A percentile compares a stretch with the other conserved stretches of the same genome.
Conservation (phyloP, 1,140 invertebrate genomes). For the Caenorhabditis brenneri region DNA sequence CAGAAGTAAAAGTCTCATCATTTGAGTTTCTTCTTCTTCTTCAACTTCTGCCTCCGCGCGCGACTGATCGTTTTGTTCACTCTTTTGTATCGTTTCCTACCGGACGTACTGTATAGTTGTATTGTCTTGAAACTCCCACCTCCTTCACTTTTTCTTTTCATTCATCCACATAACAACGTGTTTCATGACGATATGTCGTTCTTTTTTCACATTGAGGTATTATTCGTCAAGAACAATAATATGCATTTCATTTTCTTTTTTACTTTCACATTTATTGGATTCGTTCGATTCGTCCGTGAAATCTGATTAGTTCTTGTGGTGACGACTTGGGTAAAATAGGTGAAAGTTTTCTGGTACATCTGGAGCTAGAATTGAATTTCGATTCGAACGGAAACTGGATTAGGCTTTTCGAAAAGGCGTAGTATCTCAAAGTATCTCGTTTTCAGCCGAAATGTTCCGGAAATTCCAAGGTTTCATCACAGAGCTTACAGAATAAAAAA, state of each 20-base stretch:
- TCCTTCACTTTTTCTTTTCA: slow-evolving; percentile 13
- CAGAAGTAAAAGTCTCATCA: slow-evolving; percentile 7
- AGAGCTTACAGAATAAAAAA: too few species aligned
- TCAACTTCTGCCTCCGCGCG: background rate
- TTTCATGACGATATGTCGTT: slow-evolving; percentile 43
- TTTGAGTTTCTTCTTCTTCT: background rate
- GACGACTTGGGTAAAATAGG: background rate
- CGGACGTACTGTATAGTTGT: slow-evolving; percentile 40
- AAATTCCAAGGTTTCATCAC: too few species aligned
- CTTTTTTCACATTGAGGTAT: slow-evolving; percentile 3
- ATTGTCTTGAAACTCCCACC: slow-evolving; percentile 34
- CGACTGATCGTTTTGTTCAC: slow-evolving; percentile 40
- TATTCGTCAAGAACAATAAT: slow-evolving; percentile 33
- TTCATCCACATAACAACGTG: slow-evolving; percentile 34
- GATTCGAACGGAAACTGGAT: background rate
- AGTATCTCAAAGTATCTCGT: too few species aligned
- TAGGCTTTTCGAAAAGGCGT: background rate
- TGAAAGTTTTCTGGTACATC: background rate
- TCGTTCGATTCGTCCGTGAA: slow-evolving; percentile 25
- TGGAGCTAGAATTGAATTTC: background rate
- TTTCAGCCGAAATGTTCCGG: too few species aligned
- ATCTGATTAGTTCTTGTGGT: slow-evolving; percentile 27
- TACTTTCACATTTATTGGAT: slow-evolving; percentile 25
- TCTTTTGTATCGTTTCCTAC: slow-evolving; percentile 25
- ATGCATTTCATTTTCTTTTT: slow-evolving; percentile 35